phyloP scores from a whole-genome alignment of 92 coral and sea anemone species.

The Bergia sp. region DNA sequence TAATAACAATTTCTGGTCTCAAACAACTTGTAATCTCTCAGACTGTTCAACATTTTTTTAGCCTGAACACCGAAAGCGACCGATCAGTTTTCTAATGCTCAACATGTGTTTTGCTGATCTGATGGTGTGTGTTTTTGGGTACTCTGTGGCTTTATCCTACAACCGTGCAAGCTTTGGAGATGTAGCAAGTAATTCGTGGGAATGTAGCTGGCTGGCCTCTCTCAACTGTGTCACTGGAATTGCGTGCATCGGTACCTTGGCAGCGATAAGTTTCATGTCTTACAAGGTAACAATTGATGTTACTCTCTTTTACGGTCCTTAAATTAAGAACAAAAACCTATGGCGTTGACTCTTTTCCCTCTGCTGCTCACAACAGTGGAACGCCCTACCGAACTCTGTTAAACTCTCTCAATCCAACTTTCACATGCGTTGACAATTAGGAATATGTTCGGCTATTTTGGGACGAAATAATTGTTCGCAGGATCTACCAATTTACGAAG shows the following conservation, averaged over 20 bases:
- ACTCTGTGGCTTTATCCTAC: conserved; percentile 1
- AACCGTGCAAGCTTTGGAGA: background rate
- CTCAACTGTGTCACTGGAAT: conserved; percentile 47
- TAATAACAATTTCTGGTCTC: no score
- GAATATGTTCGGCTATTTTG: no score
- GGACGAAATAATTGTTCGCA: no score
- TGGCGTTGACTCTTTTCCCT: no score
- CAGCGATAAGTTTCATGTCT: conserved; percentile 47
- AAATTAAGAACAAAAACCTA: no score
- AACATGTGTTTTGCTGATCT: conserved; percentile 28
- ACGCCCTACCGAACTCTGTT: no score
- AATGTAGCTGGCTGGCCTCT: conserved; percentile 15
- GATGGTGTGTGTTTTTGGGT: conserved; percentile 25
- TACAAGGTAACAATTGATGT: conserved; percentile 8
- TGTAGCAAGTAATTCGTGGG: background rate
- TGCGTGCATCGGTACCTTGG: conserved; percentile 50
- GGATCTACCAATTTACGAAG: no score
- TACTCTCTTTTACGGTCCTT: no score
- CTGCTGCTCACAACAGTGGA: no score
- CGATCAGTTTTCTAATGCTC: conserved; percentile 1
- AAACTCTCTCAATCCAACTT: no score
- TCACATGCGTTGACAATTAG: no score
- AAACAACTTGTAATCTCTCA: background rate
- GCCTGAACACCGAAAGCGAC: conserved; percentile 32
- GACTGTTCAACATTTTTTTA: background rate